Base-by-base conservation (phyloP, 2,797 vertebrate genomes). In the Hirundo rustica region DNA sequence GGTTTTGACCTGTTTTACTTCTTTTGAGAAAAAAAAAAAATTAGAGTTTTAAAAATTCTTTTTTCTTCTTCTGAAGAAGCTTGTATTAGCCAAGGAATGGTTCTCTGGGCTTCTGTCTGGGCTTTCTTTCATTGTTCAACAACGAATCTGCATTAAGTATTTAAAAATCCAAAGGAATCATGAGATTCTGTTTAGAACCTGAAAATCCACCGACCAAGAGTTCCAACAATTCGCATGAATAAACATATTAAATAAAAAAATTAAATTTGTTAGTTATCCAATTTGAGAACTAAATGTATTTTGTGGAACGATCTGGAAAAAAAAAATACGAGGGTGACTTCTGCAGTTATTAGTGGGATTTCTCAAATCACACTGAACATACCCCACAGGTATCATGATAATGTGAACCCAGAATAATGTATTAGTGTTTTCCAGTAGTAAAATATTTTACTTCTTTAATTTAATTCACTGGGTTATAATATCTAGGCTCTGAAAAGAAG, bases 141-240 rank as follows among this genome's bases (percentile, higher is more conserved):
- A 62, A 29, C 0, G 0, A 65, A 65, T 65, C 2, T 66, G 5
- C 7, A 55, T 27, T 11, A 91, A 71, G 1, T 58, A 5, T 34
- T 82, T 79, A 71, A 75, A 78, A 92, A 58, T 32, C 22, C 3
- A 0, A 70, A 88, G 38, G 26, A 60, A 57, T 44, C 54, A 20
- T 23, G 22, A 65, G 13, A 42, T 84, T 61, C 29, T 75, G 22
- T 70, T 45, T 47, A 70, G 36, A 32, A 67, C 10, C 26, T 54
- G 51, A 70, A 85, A 83, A 85, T 61, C 11, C 58, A 44, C 27
- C 40, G 21, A 68, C 54, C 11, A 26, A 66, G 27, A 58, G 11
- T 71, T 74, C 27, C 3, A 73, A 19, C 10, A 86, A 79, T 64
- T 64, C 0, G 29, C 36, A 27, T 76, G 4, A 77, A 72, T 62